Percentiles rank a stretch among this genome's conserved stretches.
These are phyloP conservation scores for Phenganax subtilis DNA, from an alignment of 92 coral and sea anemone species.

Conservation along the genomic window DNA sequence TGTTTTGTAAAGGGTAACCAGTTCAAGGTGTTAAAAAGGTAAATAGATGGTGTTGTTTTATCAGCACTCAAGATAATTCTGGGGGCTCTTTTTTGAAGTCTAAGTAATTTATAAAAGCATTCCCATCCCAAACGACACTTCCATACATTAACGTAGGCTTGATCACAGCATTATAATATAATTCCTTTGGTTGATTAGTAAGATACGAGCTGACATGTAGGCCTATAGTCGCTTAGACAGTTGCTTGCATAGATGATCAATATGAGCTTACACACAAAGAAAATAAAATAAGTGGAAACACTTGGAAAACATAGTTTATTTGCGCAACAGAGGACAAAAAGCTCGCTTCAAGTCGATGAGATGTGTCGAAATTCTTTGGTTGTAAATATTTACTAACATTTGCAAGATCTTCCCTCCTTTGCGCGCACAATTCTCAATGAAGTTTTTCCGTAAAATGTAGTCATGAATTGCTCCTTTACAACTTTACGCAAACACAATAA, in stretches of 20 bases:
- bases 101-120: neutral
- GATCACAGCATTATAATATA: constrained; percentile 16
- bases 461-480: no score
- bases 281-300: no score
- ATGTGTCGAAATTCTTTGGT: no score
- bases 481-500: no score
- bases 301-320: no score
- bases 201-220: constrained; percentile 18
- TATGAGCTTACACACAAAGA: neutral
- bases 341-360: no score
- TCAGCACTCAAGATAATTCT: constrained; percentile 26
- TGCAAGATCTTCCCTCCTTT: no score
- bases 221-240: constrained; percentile 10
- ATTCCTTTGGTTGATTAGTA: neutral
- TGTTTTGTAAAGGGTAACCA: constrained; percentile 44
- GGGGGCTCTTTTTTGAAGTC: constrained; percentile 15
- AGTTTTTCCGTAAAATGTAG: no score
- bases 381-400: no score
- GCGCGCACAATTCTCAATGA: no score
- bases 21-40: constrained; percentile 36
- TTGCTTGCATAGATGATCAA: neutral
- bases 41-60: constrained; percentile 22
- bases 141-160: constrained; percentile 25
- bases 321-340: no score
- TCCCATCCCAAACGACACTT: constrained; percentile 13